Evolutionary conservation across 2,797 vertebrate genomes (phyloP).

Genomic region (Clamator glandarius): DNA sequence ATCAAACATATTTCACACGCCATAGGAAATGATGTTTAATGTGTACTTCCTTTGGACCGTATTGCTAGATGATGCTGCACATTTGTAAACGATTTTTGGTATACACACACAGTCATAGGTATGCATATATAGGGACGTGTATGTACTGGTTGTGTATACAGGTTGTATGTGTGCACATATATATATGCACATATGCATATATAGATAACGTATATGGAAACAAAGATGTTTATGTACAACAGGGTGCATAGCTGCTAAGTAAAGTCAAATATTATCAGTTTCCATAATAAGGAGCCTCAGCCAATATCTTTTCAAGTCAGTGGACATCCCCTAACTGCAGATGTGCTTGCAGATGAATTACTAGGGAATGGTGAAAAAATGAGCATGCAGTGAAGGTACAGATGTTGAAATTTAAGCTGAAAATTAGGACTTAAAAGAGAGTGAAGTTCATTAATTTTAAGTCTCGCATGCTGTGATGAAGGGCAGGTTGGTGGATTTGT

Average conservation of each 20-base stretch:
- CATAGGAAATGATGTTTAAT: neutral
- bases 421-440: neutral
- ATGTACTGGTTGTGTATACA: neutral
- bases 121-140: neutral
- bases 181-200: neutral
- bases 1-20: neutral
- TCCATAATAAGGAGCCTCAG: neutral
- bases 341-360: neutral
- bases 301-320: neutral
- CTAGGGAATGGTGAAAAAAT: neutral
- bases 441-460: neutral
- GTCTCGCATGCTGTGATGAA: neutral
- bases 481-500: neutral
- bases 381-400: neutral
- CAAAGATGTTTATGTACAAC: neutral
- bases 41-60: neutral
- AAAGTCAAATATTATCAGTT: neutral
- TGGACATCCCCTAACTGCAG: neutral
- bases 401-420: neutral
- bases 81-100: neutral
- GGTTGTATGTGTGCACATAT: neutral
- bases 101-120: fast-evolving
- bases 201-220: neutral
- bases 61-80: neutral
- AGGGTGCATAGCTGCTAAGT: neutral